Conservation (phyloP, 2,888 invertebrate species). For the Esperia sulphurella region DNA sequence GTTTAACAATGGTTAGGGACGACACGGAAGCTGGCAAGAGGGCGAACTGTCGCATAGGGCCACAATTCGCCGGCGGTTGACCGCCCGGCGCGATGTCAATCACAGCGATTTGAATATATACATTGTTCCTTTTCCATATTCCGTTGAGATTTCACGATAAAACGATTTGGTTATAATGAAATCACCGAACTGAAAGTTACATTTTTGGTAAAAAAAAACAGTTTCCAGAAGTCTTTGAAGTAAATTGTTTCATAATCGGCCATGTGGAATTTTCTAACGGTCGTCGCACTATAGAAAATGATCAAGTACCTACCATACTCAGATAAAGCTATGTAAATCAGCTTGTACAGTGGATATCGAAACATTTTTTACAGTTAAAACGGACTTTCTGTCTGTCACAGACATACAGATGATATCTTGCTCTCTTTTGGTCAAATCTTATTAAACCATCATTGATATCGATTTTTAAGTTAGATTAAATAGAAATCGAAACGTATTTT, state of each 20-base stretch:
- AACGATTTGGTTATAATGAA: slow-evolving; percentile 57
- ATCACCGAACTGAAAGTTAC: slow-evolving; percentile 60
- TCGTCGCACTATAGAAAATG: slow-evolving; percentile 43
- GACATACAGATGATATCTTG: slow-evolving; percentile 4
- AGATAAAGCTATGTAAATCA: background rate
- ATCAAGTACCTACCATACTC: background rate
- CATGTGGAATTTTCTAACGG: slow-evolving; percentile 66
- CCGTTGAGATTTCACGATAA: slow-evolving; percentile 67
- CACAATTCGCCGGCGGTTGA: slow-evolving; percentile 38
- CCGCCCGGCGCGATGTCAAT: slow-evolving; percentile 77
- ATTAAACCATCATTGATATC: background rate
- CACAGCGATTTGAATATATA: slow-evolving; percentile 68
- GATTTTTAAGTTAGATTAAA: background rate
- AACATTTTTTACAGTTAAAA: slow-evolving; percentile 1
- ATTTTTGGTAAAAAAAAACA: slow-evolving; percentile 50
- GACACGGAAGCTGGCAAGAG: slow-evolving; percentile 43
- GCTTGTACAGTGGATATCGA: background rate
- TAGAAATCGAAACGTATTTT: background rate
- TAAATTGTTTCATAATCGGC: slow-evolving; percentile 40
- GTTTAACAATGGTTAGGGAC: slow-evolving; percentile 55
- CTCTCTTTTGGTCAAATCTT: slow-evolving; percentile 4
- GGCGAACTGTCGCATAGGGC: slow-evolving; percentile 34
- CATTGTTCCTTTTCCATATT: slow-evolving; percentile 63
- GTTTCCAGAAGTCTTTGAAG: slow-evolving; percentile 33
- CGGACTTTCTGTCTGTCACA: slow-evolving; percentile 2